A percentile compares a stretch with the other conserved stretches of the same genome.
phyloP scores from a whole-genome alignment of 2,888 invertebrate genomes.

The Tridacna gigas region DNA sequence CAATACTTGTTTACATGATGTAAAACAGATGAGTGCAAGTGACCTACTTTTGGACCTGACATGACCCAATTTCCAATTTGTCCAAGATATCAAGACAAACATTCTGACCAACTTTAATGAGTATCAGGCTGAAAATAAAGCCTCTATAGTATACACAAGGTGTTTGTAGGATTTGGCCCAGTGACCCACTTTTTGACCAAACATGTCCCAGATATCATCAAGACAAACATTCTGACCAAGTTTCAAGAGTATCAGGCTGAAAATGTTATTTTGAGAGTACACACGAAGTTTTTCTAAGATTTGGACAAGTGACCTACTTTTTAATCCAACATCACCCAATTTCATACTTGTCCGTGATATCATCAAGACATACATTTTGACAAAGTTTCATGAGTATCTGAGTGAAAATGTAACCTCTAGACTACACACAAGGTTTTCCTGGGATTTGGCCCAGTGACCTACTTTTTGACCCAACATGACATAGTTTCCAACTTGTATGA shows the following conservation, averaged over 20 bases:
- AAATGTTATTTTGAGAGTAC: no score
- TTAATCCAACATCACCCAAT: neutral
- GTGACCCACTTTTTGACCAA: conserved; percentile 1
- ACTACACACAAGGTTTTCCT: neutral
- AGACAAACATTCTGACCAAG: neutral
- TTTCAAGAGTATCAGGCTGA: neutral
- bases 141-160: neutral
- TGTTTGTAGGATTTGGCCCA: neutral
- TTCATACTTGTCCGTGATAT: neutral
- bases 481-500: neutral
- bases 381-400: neutral
- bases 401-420: neutral
- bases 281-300: neutral
- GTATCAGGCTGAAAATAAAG: neutral
- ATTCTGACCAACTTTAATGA: neutral
- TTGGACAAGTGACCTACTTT: neutral
- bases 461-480: neutral
- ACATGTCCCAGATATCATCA: neutral
- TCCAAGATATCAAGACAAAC: no score
- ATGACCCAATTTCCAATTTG: no score
- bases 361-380: neutral
- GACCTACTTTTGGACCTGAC: no score
- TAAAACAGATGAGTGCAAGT: no score
- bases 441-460: neutral
- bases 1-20: no score